A percentile compares a stretch with the other conserved stretches of the same genome.
Evolutionary conservation across 2,888 invertebrate genomes (phyloP).

Genomic region (Leucophora obtusa): DNA sequence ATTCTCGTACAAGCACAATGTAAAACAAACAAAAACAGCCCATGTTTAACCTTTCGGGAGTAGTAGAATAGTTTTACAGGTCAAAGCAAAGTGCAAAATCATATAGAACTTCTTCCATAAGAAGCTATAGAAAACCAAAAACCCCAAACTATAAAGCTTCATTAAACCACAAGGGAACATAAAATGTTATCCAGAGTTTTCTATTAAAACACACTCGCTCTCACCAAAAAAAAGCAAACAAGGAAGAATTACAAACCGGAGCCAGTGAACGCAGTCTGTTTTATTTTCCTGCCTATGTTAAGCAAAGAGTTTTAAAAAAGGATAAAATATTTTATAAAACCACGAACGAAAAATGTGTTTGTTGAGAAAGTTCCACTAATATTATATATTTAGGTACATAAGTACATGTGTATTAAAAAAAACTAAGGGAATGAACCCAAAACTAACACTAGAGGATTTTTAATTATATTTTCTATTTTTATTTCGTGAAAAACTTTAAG

Average conservation of each 20-base stretch:
- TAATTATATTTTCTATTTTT: too few relatives aligned
- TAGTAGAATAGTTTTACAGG: slow-evolving; percentile 59
- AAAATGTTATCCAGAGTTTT: slow-evolving; percentile 25
- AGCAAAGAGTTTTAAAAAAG: not conserved
- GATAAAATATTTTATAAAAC: slow-evolving; percentile 42
- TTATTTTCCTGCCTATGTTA: not conserved
- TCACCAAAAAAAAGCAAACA: not conserved
- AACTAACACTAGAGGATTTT: too few relatives aligned
- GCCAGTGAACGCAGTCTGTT: not conserved
- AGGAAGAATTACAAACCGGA: not conserved
- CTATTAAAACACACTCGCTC: not conserved
- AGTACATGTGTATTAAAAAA: too few relatives aligned
- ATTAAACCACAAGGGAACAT: slow-evolving; percentile 54
- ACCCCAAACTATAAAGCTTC: slow-evolving; percentile 41
- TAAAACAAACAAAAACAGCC: slow-evolving; percentile 28
- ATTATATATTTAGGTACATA: too few relatives aligned
- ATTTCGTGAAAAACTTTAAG: too few relatives aligned
- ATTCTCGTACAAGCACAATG: slow-evolving; percentile 31
- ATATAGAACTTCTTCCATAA: slow-evolving; percentile 29
- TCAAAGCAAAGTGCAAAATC: slow-evolving; percentile 61
- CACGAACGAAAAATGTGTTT: slow-evolving; percentile 37
- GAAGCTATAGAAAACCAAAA: slow-evolving; percentile 10
- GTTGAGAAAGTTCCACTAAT: slow-evolving; percentile 35
- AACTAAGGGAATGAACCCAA: too few relatives aligned
- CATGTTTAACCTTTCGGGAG: slow-evolving; percentile 57